phyloP scores from a whole-genome alignment of 2,113 vertebrate genomes.

The Girardinichthys multiradiatus region DNA sequence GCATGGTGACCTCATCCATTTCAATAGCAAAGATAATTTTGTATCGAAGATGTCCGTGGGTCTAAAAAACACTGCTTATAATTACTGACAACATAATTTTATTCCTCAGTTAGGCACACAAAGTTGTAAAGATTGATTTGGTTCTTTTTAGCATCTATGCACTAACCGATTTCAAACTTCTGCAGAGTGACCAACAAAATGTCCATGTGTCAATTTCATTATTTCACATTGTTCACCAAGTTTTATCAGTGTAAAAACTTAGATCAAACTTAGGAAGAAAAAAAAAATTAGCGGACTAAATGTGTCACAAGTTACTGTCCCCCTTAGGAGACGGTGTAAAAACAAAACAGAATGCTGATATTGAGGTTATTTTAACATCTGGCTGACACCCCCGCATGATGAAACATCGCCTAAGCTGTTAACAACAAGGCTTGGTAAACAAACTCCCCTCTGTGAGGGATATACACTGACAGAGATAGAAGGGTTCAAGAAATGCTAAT shows the following conservation, averaged over 20 bases:
- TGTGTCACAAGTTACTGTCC: constrained; percentile 21
- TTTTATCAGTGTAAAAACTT: constrained; percentile 9
- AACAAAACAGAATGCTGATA: constrained; percentile 24
- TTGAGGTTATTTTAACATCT: constrained; percentile 57
- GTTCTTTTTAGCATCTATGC: neutral
- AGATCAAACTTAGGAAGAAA: neutral
- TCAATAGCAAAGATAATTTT: constrained; percentile 5
- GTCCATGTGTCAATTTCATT: neutral
- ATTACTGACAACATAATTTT: neutral
- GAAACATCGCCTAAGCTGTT: constrained; percentile 24
- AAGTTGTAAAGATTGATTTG: neutral
- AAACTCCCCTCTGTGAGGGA: constrained; percentile 21
- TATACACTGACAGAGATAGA: neutral
- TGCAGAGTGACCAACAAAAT: constrained; percentile 5
- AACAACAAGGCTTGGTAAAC: constrained; percentile 40
- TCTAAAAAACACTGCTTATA: neutral
- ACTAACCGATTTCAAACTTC: constrained; percentile 16
- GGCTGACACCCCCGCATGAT: constrained; percentile 36
- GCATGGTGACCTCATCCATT: neutral
- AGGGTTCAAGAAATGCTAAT: constrained; percentile 4
- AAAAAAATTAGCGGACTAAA: constrained; percentile 10
- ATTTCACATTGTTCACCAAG: constrained; percentile 3
- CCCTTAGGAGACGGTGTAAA: constrained; percentile 19
- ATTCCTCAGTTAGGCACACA: neutral
- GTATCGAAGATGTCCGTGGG: neutral